phyloP scores from a whole-genome alignment of 2,797 vertebrate genomes.

The Chrosomus eos region DNA sequence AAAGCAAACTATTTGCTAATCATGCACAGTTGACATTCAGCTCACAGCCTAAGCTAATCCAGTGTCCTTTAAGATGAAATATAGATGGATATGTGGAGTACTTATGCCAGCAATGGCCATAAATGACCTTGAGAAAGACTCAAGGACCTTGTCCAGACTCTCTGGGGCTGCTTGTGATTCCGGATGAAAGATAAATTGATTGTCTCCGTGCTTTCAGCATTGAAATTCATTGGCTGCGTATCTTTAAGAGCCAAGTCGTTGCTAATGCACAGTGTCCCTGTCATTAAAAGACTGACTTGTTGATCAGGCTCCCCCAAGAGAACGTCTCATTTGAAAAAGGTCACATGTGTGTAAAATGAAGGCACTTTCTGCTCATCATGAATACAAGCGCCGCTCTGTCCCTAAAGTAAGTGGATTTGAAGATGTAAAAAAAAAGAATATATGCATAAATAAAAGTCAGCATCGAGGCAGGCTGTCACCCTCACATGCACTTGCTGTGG shows the following conservation, averaged over 20 bases:
- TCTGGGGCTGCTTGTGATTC: slow-evolving; percentile 57
- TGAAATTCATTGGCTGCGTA: slow-evolving; percentile 56
- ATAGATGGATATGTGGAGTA: slow-evolving; percentile 39
- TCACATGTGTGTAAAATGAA: slow-evolving; percentile 50
- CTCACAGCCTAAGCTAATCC: neutral
- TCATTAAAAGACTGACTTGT: slow-evolving; percentile 60
- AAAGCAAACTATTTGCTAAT: slow-evolving; percentile 8
- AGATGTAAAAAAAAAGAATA: neutral
- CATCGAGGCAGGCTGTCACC: neutral
- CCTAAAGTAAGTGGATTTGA: slow-evolving; percentile 6
- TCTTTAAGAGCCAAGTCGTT: slow-evolving; percentile 53
- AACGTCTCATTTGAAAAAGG: slow-evolving; percentile 57
- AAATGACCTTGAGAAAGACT: slow-evolving; percentile 59
- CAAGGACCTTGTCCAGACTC: slow-evolving; percentile 41
- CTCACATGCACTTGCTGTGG: neutral
- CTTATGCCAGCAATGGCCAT: slow-evolving; percentile 37
- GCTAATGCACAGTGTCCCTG: slow-evolving; percentile 51
- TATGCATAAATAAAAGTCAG: neutral
- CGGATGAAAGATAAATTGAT: slow-evolving; percentile 60
- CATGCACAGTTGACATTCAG: slow-evolving; percentile 2
- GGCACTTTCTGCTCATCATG: slow-evolving; percentile 35
- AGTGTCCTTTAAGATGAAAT: slow-evolving; percentile 19
- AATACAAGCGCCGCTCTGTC: neutral
- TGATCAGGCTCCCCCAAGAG: slow-evolving; percentile 57
- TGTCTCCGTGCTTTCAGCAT: slow-evolving; percentile 56